Conservation (phyloP, 37 sponge, comb jelly and placozoan genomes). For the Crambe crambe region DNA sequence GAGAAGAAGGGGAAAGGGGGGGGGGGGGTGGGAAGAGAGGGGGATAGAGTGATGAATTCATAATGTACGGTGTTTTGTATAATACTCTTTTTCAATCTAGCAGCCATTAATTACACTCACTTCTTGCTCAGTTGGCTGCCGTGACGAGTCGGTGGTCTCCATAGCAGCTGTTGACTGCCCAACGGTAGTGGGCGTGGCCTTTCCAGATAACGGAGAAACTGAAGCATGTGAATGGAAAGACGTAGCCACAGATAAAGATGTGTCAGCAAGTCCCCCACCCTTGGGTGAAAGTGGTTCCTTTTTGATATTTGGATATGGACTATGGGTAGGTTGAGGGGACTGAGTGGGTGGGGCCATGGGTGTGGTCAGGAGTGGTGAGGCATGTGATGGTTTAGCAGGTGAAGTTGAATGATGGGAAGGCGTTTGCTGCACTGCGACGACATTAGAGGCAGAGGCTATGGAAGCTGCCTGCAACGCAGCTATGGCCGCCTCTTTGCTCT, state of each 20-base stretch:
- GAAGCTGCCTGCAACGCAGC: neutral
- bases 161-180: neutral
- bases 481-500: slow-evolving; percentile 9
- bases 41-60: neutral
- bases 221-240: neutral
- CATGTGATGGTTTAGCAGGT: neutral
- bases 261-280: neutral
- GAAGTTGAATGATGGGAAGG: neutral
- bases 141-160: slow-evolving; percentile 1
- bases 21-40: slow-evolving; percentile 1
- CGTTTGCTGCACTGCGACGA: neutral
- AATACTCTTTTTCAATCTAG: no score
- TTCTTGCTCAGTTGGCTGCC: neutral
- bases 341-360: neutral
- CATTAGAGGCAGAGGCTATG: neutral
- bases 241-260: neutral
- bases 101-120: neutral
- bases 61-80: no score
- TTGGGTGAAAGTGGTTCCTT: neutral
- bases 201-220: neutral
- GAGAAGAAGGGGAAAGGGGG: neutral
- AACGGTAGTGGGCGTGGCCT: neutral
- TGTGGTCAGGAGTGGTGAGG: neutral
- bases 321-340: neutral
- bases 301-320: neutral